These are phyloP conservation scores for Himalopsyche tibetana DNA, from an alignment of 2,888 invertebrate genomes.

Conservation along the genomic window DNA sequence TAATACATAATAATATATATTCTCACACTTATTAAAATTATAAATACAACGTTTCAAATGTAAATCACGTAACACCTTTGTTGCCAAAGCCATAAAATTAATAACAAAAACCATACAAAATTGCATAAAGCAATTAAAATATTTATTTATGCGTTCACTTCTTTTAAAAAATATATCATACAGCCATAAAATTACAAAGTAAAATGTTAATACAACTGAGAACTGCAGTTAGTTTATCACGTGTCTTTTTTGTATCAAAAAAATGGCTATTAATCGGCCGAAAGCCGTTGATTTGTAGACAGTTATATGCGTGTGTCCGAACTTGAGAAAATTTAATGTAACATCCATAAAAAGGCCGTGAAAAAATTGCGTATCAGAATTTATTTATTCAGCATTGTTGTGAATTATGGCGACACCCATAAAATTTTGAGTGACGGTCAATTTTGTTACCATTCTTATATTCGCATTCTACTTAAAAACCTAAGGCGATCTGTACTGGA, in stretches of 20 bases:
- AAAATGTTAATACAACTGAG: conserved; percentile 4
- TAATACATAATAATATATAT: too few relatives aligned
- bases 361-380: conserved; percentile 48
- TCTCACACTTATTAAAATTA: background rate
- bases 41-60: background rate
- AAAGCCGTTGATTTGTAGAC: conserved; percentile 52
- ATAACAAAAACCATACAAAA: background rate
- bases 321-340: conserved; percentile 48
- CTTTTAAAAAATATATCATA: background rate
- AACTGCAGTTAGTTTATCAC: conserved; percentile 22
- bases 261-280: conserved; percentile 44
- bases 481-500: conserved; percentile 42
- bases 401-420: conserved; percentile 53
- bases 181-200: conserved; percentile 28
- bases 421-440: conserved; percentile 54
- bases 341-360: conserved; percentile 43
- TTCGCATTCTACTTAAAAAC: conserved; percentile 20
- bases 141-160: background rate
- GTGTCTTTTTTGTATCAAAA: conserved; percentile 7
- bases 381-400: conserved; percentile 57
- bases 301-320: conserved; percentile 45
- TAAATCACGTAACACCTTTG: conserved; percentile 23
- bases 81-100: background rate
- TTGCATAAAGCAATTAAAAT: conserved; percentile 36
- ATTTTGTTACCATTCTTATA: conserved; percentile 9